Evolutionary conservation across 2,797 vertebrate genomes (phyloP), one percentile per base, ranked within the genome.

Genomic region (Novumbra hubbsi): DNA sequence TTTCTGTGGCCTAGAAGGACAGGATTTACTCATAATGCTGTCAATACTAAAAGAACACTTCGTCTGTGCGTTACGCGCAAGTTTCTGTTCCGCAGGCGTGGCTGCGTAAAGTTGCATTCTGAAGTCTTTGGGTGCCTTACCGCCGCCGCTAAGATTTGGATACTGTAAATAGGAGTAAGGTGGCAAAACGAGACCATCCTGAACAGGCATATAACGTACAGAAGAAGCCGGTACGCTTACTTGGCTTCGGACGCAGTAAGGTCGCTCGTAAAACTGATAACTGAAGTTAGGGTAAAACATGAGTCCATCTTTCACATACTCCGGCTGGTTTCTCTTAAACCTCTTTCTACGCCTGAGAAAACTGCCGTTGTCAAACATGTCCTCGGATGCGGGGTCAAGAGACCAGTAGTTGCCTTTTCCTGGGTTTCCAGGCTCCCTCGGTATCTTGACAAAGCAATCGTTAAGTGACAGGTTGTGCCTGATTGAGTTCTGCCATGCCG

Each of bases 311-410:
- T 92, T 93, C 34, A 76, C 67, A 4, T 90, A 84, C 21, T 89
- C 88, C 0, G 85, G 86, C 21, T 90, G 92, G 78, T 89, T 94
- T 68, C 96, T 94, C 87, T 96, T 98, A 84, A 97, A 98, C 19
- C 96, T 90, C 83, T 95, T 96, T 75, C 96, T 92, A 27, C 96
- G 90, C 12, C 96, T 91, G 2, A 98, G 94, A 77, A 97, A 96
- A 88, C 96, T 97, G 78, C 96, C 96, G 75, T 96, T 94, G 89
- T 95, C 96, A 75, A 98, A 98, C 96, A 98, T 98, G 89, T 95
- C 96, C 84, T 93, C 95, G 0, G 96, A 96, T 0, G 95, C 96
- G 0, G 96, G 96, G 82, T 97, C 96, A 81, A 98, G 87, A 34
- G 95, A 94, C 96, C 96, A 97, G 89, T 96, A 95, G 90, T 93